Evolutionary conservation across 2,888 invertebrate genomes (phyloP), one percentile per base, ranked within the genome.

Genomic region (Xylota sylvarum): DNA sequence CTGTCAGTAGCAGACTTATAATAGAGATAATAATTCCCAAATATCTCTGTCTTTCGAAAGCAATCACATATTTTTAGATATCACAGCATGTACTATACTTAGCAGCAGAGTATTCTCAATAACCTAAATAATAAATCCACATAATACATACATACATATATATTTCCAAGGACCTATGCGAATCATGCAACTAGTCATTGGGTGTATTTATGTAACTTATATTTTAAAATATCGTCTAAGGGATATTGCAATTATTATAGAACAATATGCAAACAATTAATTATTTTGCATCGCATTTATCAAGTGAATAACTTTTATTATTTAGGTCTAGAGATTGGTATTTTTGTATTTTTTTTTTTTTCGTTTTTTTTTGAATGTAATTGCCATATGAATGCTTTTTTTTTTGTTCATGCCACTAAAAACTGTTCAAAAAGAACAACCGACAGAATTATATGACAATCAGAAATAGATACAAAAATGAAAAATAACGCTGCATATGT

Each of bases 241-340:
- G 23, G 40, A 62, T 9, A 43, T 35, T 10, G n/a, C 10, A 46
- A 23, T 43, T 5, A 46, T 37, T 10, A 9, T 5, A 46, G 23
- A 60, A 30, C 9, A 43, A 14, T 43, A 7, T 62, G 27, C n/a
- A 27, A 23, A 23, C 12, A 40, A 40, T 27, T 14, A 27, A 5
- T 10, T 27, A 2, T 14, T n/a, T 14, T 27, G 27, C 30, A 27
- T 46, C 23, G 14, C 48, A 19, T 5, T 5, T 62, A 14, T 23
- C 27, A 10, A 62, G 30, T 62, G 62, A 43, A 62, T 62, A 30
- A 17, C 43, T 30, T 30, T 17, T 9, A 14, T 17, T 9, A 43
- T 62, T 7, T 17, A 7, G 46, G 14, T 46, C 14, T 46, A 17
- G 17, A 7, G 17, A 3, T n/a, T 40, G n/a, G n/a, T 40, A 4